These are phyloP conservation scores for Plagodis pulveraria DNA, from an alignment of 2,888 invertebrate genomes.

Conservation along the genomic window DNA sequence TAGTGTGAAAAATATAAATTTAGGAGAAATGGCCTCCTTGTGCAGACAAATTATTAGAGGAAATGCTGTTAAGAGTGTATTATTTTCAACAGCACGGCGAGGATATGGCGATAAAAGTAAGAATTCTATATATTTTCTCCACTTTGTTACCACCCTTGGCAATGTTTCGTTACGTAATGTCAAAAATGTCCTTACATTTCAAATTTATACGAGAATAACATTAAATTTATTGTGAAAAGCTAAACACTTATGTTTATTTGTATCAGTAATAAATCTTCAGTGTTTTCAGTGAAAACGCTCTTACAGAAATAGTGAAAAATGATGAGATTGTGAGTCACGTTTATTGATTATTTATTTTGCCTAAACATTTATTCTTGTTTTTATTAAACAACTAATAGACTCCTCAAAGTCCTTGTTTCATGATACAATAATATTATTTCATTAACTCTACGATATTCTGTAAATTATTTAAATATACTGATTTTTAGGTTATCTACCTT, in stretches of 20 bases:
- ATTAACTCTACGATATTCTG: conserved; percentile 1
- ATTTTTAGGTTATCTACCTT: conserved; percentile 49
- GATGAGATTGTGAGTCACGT: conserved; percentile 7
- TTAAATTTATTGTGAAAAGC: conserved; percentile 17
- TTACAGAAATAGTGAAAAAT: neutral
- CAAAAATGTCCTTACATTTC: conserved; percentile 53
- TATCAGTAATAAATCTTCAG: neutral
- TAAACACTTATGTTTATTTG: conserved; percentile 6
- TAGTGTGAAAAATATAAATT: conserved; percentile 58
- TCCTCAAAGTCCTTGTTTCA: neutral
- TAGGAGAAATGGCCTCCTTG: conserved; percentile 89
- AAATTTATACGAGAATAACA: conserved; percentile 6
- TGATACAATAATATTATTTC: neutral
- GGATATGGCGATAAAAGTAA: conserved; percentile 88
- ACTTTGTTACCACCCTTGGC: conserved; percentile 55
- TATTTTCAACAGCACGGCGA: conserved; percentile 85
- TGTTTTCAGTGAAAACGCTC: neutral
- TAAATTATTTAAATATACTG: conserved; percentile 13
- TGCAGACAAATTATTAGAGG: conserved; percentile 89
- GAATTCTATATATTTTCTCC: conserved; percentile 48
- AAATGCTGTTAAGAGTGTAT: conserved; percentile 87
- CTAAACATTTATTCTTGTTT: conserved; percentile 9
- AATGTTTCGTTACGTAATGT: conserved; percentile 82
- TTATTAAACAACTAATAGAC: neutral
- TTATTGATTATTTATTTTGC: conserved; percentile 12